Percentiles rank a stretch among this genome's conserved stretches.
phyloP scores from a whole-genome alignment of 2,113 vertebrate species.

The Nyctibius bracteatus region DNA sequence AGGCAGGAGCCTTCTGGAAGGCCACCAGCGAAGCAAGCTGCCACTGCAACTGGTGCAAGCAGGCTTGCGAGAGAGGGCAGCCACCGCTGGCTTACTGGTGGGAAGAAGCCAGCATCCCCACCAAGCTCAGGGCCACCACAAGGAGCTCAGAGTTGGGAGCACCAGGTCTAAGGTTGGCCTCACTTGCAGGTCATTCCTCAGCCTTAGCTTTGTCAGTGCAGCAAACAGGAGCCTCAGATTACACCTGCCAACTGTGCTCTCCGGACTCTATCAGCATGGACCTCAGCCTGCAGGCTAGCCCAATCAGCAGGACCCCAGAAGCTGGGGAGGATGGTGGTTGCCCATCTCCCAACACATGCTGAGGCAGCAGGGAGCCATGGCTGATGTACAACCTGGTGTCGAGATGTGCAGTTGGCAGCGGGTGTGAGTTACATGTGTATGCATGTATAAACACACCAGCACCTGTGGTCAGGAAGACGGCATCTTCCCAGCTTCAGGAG shows the following conservation, averaged over 20 bases:
- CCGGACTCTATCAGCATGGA: neutral
- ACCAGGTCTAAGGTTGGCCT: neutral
- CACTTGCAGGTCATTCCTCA: neutral
- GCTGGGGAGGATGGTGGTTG: neutral
- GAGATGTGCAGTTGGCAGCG: neutral
- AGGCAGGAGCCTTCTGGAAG: neutral
- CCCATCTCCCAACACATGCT: neutral
- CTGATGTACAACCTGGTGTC: neutral
- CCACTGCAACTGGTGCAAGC: neutral
- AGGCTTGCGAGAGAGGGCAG: accelerated
- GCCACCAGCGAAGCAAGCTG: neutral
- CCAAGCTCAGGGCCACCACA: neutral
- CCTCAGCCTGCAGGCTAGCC: neutral
- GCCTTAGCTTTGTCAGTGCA: neutral
- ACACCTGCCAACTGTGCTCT: accelerated
- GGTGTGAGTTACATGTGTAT: neutral
- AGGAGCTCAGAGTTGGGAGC: neutral
- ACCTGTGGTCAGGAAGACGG: neutral
- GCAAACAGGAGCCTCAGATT: neutral
- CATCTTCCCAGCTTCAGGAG: neutral
- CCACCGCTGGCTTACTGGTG: accelerated
- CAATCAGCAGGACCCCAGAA: accelerated
- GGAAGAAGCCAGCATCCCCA: neutral
- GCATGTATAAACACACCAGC: neutral
- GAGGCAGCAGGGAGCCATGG: neutral